Conservation (phyloP, 2,888 invertebrate species). For the Lycaena phlaeas region DNA sequence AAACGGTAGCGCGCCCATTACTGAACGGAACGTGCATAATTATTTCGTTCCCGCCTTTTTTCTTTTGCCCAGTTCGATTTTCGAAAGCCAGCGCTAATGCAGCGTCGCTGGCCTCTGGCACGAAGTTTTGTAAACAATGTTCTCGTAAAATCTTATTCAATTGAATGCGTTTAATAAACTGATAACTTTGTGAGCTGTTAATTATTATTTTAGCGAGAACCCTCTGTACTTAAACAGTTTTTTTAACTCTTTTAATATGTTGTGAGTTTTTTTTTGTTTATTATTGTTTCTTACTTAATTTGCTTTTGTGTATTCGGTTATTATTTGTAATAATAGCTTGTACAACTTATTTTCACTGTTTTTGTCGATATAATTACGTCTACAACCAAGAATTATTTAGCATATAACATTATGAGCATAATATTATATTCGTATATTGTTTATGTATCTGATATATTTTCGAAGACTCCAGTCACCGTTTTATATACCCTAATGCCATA, state of each 20-base stretch:
- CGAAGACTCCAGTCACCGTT: no score
- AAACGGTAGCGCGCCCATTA: constrained; percentile 71
- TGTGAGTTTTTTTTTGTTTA: background rate
- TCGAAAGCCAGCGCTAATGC: constrained; percentile 62
- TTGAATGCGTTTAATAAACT: constrained; percentile 50
- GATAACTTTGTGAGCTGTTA: constrained; percentile 47
- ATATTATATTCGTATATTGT: no score
- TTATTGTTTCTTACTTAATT: background rate
- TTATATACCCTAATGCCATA: no score
- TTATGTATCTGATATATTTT: no score
- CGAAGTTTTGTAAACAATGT: constrained; percentile 66
- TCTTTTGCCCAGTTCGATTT: constrained; percentile 57
- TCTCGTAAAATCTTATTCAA: constrained; percentile 66
- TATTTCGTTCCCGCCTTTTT: constrained; percentile 70
- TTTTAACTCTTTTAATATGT: background rate
- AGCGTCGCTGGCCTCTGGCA: constrained; percentile 55
- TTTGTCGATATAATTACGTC: no score
- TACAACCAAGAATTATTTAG: no score
- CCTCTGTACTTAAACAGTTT: background rate
- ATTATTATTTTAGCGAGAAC: constrained; percentile 30
- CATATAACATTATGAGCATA: no score
- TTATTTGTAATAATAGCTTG: no score
- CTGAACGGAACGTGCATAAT: constrained; percentile 71
- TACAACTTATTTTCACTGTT: no score
- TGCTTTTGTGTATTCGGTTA: no score